These are phyloP conservation scores for Achatina immaculata DNA, from an alignment of 1,140 invertebrate genomes.

Conservation along the genomic window DNA sequence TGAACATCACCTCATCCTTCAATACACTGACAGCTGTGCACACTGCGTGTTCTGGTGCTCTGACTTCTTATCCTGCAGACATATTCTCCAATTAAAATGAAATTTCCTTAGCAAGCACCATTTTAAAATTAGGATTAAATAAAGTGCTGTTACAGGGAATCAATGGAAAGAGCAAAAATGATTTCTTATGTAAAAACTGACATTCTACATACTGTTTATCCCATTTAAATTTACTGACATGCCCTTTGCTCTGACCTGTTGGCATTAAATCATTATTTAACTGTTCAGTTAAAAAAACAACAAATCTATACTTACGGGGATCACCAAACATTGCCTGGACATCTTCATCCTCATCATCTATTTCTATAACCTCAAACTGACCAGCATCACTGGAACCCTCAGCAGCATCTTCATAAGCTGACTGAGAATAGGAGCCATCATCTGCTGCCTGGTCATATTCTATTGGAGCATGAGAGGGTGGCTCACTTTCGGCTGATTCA, in stretches of 20 bases:
- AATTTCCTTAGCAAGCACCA: too few species aligned
- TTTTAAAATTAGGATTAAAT: too few species aligned
- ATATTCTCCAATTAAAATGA: too few species aligned
- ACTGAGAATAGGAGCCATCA: conserved; percentile 25
- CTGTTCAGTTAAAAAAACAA: neutral
- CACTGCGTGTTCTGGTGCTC: too few species aligned
- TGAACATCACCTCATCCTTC: too few species aligned
- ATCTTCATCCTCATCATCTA: conserved; percentile 30
- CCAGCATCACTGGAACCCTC: conserved; percentile 17
- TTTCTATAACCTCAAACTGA: conserved; percentile 34
- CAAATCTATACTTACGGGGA: conserved; percentile 17
- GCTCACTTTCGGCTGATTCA: neutral
- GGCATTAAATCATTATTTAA: neutral
- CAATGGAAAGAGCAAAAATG: too few species aligned
- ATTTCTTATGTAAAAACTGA: too few species aligned
- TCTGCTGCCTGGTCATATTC: conserved; percentile 25
- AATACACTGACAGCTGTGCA: too few species aligned
- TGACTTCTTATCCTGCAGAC: too few species aligned
- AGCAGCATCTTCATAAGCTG: conserved; percentile 14
- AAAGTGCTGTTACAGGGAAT: too few species aligned
- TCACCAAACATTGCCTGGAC: conserved; percentile 26
- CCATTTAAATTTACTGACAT: too few species aligned
- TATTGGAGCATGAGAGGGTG: neutral
- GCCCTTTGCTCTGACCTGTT: conserved; percentile 9
- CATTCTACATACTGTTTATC: too few species aligned